Evolutionary conservation across 92 coral and sea anemone species (phyloP).

Genomic region (Paragorgia papillata): DNA sequence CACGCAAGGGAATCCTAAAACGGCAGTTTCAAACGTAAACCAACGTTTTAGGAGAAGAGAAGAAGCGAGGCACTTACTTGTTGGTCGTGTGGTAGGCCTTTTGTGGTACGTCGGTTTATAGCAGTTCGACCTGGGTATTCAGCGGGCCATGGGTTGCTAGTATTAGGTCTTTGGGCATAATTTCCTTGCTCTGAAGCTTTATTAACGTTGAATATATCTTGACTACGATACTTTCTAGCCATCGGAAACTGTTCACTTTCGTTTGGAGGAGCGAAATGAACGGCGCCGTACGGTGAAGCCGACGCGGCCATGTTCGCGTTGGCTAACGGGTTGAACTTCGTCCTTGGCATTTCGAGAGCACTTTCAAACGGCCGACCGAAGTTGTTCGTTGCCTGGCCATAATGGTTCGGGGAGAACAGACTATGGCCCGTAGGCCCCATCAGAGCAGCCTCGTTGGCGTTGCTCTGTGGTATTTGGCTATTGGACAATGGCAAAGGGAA

Average conservation of each 20-base stretch:
- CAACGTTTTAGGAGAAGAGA: too few species aligned
- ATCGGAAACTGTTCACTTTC: slow-evolving; percentile 3
- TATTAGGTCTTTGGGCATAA: slow-evolving; percentile 18
- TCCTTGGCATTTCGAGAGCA: slow-evolving; percentile 10
- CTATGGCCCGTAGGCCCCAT: slow-evolving; percentile 15
- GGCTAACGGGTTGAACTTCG: slow-evolving; percentile 20
- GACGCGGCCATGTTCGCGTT: slow-evolving; percentile 34
- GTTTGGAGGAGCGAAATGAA: neutral
- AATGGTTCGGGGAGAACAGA: slow-evolving; percentile 18
- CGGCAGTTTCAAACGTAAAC: too few species aligned
- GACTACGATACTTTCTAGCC: slow-evolving; percentile 10
- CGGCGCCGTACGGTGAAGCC: neutral
- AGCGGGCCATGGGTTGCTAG: neutral
- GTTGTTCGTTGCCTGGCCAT: slow-evolving; percentile 7
- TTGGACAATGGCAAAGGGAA: slow-evolving; percentile 9
- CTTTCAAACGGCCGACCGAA: slow-evolving; percentile 23
- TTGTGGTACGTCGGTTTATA: neutral
- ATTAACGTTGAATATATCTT: slow-evolving; percentile 5
- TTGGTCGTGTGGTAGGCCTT: neutral
- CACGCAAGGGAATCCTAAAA: too few species aligned
- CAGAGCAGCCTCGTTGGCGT: neutral
- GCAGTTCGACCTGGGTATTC: slow-evolving; percentile 1
- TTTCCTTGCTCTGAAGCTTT: slow-evolving; percentile 15
- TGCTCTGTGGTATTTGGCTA: slow-evolving; percentile 6
- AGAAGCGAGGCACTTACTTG: slow-evolving; percentile 6